Percentiles rank a stretch among this genome's conserved stretches.
Evolutionary conservation across 30 jellyfish, hydroid and myxozoan genomes (phyloP).

Genomic region (Aurelia sp.): DNA sequence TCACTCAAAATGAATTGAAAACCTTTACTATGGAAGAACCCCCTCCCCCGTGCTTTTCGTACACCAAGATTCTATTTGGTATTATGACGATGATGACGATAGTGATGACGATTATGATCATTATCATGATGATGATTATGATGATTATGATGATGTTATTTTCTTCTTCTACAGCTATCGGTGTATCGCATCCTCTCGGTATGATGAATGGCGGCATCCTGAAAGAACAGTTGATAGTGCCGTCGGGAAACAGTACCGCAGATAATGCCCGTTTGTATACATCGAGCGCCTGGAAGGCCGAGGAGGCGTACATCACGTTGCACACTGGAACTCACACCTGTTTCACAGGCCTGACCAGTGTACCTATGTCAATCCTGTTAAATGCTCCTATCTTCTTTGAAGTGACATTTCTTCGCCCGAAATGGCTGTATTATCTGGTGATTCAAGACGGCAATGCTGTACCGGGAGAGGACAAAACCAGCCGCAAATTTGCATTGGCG

Average conservation of each 20-base stretch:
- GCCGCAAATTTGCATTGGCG: slow-evolving; percentile 11
- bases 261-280: background rate
- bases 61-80: too few relatives aligned
- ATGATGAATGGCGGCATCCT: slow-evolving; percentile 47
- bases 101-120: too few relatives aligned
- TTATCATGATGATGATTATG: too few relatives aligned
- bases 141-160: too few relatives aligned
- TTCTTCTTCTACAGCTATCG: slow-evolving; percentile 12
- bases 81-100: too few relatives aligned
- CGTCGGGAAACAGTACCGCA: background rate
- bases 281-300: slow-evolving; percentile 10
- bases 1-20: too few relatives aligned
- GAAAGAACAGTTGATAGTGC: slow-evolving; percentile 30
- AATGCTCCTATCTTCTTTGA: slow-evolving; percentile 36
- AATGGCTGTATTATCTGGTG: slow-evolving; percentile 19
- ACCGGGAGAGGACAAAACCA: background rate
- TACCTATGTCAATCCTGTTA: slow-evolving; percentile 19
- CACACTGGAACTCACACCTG: background rate
- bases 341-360: background rate
- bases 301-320: background rate
- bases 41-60: too few relatives aligned
- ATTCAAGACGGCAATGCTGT: background rate
- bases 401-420: slow-evolving; percentile 34
- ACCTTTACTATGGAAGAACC: too few relatives aligned
- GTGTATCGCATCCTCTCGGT: slow-evolving; percentile 48